Base-by-base conservation (phyloP, 1,140 invertebrate genomes). In the Drosophila nasuta region DNA sequence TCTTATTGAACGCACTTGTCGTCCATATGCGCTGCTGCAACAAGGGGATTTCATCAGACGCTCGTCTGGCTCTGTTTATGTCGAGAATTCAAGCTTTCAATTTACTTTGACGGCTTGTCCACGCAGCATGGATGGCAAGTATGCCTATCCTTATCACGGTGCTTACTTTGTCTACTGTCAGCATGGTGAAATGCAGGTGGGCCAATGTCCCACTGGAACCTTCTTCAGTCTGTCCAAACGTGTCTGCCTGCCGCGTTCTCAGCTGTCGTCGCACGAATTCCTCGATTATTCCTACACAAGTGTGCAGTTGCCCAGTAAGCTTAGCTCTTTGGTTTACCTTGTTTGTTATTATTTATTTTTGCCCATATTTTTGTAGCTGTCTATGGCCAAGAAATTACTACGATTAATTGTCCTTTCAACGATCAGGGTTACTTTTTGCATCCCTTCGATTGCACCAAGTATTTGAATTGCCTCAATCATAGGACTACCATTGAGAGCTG, bases 361-460 rank as follows among this genome's bases (percentile, higher is more conserved):
- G 8, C 78, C 60, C 38, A 5, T 28, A 2, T 30, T 30, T n/a
- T 0, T 54, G 15, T 57, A 85, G 81, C 57, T 35, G 48, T 63
- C 28, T 49, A 65, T 4, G 63, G 73, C 41, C 43, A 62, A 33
- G 65, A 73, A 7, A 48, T 68, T 3, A 71, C 72, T 7, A 77
- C 69, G 5, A 17, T 89, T 13, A 72, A 45, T 1, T 91, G 87
- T 70, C 72, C 82, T 5, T 46, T 69, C 4, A 46, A 67, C 13
- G 73, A 46, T 8, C 30, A 75, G 46, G 95, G 95, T 13, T 67
- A 95, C 7, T 92, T 94, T 43, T 93, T 94, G 4, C 94, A 96
- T 93, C 94, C 95, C 1, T 91, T 92, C 7, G 94, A 95, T 56
- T 96, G 95, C 69, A 92, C 91, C 5, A 95, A 95, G 77, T 96